Evolutionary conservation across 2,113 vertebrate species (phyloP).

Genomic region (Zootoca vivipara): DNA sequence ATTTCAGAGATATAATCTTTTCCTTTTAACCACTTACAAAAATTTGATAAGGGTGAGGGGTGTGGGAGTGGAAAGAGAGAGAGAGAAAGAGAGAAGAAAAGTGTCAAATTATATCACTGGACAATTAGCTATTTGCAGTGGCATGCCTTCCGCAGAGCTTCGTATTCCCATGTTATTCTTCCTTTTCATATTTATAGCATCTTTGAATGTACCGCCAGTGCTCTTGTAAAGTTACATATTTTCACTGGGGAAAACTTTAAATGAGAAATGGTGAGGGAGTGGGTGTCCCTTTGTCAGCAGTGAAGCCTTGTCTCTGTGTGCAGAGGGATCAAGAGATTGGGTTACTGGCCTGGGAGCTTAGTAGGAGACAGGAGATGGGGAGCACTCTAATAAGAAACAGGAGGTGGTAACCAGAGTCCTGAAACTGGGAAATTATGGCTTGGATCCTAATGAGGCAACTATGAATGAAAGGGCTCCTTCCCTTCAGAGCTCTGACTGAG

Average conservation of each 20-base stretch:
- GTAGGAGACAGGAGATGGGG: background rate
- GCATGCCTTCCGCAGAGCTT: background rate
- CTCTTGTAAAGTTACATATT: background rate
- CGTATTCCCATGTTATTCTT: background rate
- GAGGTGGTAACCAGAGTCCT: background rate
- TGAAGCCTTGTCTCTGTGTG: background rate
- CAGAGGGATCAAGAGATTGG: background rate
- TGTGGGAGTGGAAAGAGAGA: background rate
- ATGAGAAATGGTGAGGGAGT: background rate
- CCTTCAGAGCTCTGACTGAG: too few species aligned
- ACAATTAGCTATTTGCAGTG: background rate
- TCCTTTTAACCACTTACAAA: background rate
- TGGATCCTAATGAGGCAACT: too few species aligned
- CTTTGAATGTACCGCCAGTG: background rate
- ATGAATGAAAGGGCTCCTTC: too few species aligned
- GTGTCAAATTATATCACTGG: background rate
- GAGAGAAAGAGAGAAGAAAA: background rate
- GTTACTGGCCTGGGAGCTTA: background rate
- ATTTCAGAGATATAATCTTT: conserved; percentile 1
- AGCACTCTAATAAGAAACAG: background rate
- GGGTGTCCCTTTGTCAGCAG: background rate
- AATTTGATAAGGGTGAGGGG: background rate
- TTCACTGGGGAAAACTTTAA: background rate
- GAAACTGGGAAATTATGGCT: background rate
- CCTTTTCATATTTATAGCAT: background rate